phyloP scores from a whole-genome alignment of 2,797 vertebrate genomes.

The Monodelphis domestica region DNA sequence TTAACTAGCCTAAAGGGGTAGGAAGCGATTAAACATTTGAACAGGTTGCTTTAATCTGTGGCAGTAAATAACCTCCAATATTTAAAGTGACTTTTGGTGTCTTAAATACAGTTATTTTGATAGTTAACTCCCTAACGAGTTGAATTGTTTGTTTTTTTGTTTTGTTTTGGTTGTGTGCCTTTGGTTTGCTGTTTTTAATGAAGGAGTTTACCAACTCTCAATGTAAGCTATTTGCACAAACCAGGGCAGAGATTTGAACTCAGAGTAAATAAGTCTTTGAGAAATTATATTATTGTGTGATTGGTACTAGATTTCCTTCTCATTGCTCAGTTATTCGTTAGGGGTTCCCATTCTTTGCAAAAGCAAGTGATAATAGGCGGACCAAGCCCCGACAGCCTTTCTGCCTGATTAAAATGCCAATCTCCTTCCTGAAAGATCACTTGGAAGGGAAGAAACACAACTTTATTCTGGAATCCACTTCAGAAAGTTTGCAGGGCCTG shows the following conservation, averaged over 20 bases:
- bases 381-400: conserved; percentile 17
- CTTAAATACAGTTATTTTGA: conserved; percentile 48
- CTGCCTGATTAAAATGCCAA: conserved; percentile 23
- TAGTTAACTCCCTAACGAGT: not conserved
- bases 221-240: conserved; percentile 3
- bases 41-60: conserved; percentile 73
- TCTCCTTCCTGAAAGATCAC: not conserved
- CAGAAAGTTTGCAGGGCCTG: conserved; percentile 54
- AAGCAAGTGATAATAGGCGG: not conserved
- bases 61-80: conserved; percentile 49
- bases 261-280: not conserved
- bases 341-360: not conserved
- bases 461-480: conserved; percentile 46
- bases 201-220: conserved; percentile 47
- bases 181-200: not conserved
- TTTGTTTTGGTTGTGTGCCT: not conserved
- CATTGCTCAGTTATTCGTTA: not conserved
- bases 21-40: conserved; percentile 71
- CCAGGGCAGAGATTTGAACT: conserved; percentile 48
- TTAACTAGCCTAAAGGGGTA: conserved; percentile 64
- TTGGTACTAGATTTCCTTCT: conserved; percentile 26
- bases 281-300: conserved; percentile 25
- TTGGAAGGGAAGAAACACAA: not conserved
- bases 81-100: conserved; percentile 59
- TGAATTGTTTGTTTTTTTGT: conserved; percentile 12